phyloP scores from a whole-genome alignment of 2,888 invertebrate species.

The Lithophane semibrunnea region DNA sequence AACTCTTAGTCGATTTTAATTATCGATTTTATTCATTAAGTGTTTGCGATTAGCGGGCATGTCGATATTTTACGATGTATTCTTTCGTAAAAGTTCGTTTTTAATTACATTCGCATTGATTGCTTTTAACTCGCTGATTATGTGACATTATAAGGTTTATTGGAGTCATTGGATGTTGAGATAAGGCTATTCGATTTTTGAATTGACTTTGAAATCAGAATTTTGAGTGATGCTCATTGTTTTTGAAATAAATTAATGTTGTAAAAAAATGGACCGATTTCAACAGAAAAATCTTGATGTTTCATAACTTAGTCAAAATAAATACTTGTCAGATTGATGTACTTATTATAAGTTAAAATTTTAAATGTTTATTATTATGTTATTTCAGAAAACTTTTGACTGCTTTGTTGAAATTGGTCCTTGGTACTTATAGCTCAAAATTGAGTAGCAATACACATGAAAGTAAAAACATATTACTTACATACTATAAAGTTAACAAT shows the following conservation, averaged over 20 bases:
- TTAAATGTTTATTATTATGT: slow-evolving; percentile 61
- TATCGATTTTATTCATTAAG: slow-evolving; percentile 88
- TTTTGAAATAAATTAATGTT: slow-evolving; percentile 39
- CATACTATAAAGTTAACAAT: slow-evolving; percentile 62
- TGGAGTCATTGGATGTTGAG: slow-evolving; percentile 66
- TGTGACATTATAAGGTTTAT: slow-evolving; percentile 76
- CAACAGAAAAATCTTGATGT: slow-evolving; percentile 34
- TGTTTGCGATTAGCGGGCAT: slow-evolving; percentile 88
- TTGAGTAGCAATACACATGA: slow-evolving; percentile 59
- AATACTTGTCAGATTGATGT: slow-evolving; percentile 45
- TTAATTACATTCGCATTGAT: slow-evolving; percentile 83
- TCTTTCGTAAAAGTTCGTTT: slow-evolving; percentile 76
- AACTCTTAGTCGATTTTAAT: slow-evolving; percentile 86
- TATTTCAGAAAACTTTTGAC: slow-evolving; percentile 39
- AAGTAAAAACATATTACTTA: slow-evolving; percentile 50
- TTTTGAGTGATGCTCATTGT: slow-evolving; percentile 49
- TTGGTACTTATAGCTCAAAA: slow-evolving; percentile 52
- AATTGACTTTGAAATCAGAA: slow-evolving; percentile 49
- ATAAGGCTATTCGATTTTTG: slow-evolving; percentile 61
- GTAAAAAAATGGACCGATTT: slow-evolving; percentile 34
- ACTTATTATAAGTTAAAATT: slow-evolving; percentile 48
- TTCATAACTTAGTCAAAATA: slow-evolving; percentile 54
- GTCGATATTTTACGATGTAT: slow-evolving; percentile 86
- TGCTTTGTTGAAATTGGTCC: slow-evolving; percentile 46
- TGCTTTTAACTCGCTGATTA: slow-evolving; percentile 82